Evolutionary conservation across 2,797 vertebrate species (phyloP), one percentile per base, ranked within the genome.

Genomic region (Rhynchonycteris naso): DNA sequence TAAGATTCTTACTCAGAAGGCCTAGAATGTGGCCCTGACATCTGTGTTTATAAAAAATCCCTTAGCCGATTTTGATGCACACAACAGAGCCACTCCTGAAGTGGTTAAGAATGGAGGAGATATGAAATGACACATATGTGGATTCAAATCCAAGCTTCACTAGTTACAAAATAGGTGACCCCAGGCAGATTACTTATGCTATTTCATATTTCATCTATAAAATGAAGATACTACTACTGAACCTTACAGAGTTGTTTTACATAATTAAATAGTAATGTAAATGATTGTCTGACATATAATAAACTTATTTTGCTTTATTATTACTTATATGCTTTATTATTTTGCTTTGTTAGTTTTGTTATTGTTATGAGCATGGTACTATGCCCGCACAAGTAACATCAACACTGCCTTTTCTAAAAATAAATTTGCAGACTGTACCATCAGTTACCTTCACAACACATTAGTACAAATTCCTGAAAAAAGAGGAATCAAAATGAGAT

Each of bases 181-280:
- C 50, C 11, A 28, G 69, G 21, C 5, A 93, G 9, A 52, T 78
- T 50, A 80, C 21, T 82, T 82, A 88, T 80, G n/a, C 47, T 85
- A 76, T 80, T 76, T 87, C n/a, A 38, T 71, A 52, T 85, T 83
- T 95, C 33, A 71, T 65, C 54, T 93, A 26, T 88, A 92, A 93
- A 90, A 92, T 63, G 21, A 2, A 33, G n/a, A 63, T n/a, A 84
- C 18, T 38, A 88, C 14, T 47, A 79, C 0, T 47, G 21, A 93
- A 78, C 33, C 35, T 91, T 30, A 93, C 9, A 56, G 12, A 94
- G 9, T 26, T 66, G 19, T 58, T 63, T 90, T 93, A 82, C 68
- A 91, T 38, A 35, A 93, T 74, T 72, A 95, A 95, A 88, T 35
- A 69, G 47, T n/a, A 59, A 84, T 28, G 2, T 75, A 91, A 74